These are phyloP conservation scores for Ectropis grisescens DNA, from an alignment of 1,140 invertebrate genomes.

Conservation along the genomic window DNA sequence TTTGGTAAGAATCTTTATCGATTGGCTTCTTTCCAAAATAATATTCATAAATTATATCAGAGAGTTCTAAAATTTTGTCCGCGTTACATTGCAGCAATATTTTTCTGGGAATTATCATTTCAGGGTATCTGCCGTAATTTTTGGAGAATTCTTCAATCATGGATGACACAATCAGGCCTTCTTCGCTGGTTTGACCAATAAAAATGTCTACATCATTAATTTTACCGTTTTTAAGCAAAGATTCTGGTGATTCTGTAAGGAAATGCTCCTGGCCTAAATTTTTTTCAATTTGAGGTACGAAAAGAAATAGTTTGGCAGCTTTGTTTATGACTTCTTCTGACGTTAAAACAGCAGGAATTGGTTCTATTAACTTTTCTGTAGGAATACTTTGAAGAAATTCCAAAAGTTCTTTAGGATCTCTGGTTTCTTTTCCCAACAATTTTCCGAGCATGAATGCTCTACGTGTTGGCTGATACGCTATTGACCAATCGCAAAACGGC, in stretches of 20 bases:
- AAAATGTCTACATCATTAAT: not conserved
- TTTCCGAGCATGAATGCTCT: not conserved
- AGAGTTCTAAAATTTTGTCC: conserved; percentile 20
- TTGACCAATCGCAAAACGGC: not conserved
- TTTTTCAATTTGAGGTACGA: not conserved
- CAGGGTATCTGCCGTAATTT: conserved; percentile 4
- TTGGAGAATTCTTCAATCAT: conserved; percentile 1
- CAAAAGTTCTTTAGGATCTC: not conserved
- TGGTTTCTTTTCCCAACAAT: not conserved
- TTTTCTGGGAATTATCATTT: conserved; percentile 9
- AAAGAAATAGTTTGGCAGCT: not conserved
- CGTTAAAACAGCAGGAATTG: not conserved
- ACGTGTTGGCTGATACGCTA: not conserved
- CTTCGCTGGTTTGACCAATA: not conserved
- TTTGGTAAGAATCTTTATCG: not conserved
- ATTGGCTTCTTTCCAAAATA: conserved; percentile 31
- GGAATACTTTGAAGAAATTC: not conserved
- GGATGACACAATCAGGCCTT: not conserved
- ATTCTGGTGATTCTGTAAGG: not conserved
- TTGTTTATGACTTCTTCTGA: not conserved
- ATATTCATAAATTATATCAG: conserved; percentile 35
- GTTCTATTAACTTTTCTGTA: not conserved
- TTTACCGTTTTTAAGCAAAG: not conserved
- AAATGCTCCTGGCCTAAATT: not conserved
- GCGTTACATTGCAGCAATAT: conserved; percentile 4